Evolutionary conservation across 2,888 invertebrate genomes (phyloP).

Genomic region (Argyresthia goedartella): DNA sequence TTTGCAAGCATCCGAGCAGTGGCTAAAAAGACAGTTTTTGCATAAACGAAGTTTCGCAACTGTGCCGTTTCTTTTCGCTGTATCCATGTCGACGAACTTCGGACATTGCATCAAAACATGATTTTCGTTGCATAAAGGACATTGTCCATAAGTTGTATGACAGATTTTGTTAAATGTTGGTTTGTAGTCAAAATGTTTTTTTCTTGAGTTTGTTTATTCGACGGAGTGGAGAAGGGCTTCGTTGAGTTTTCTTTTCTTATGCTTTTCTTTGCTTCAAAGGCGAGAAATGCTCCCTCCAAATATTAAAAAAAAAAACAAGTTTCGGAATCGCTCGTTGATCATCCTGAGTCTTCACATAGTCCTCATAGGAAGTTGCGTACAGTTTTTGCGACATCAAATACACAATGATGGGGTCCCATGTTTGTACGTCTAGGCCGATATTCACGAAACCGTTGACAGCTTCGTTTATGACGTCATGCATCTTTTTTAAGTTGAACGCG

Average conservation of each 20-base stretch:
- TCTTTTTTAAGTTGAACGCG: slow-evolving; percentile 1
- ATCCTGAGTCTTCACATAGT: slow-evolving; percentile 11
- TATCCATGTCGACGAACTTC: slow-evolving; percentile 6
- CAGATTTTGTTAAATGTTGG: background rate
- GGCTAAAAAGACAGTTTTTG: slow-evolving; percentile 13
- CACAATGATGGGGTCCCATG: slow-evolving; percentile 14
- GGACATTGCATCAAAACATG: slow-evolving; percentile 11
- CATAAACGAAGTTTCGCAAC: slow-evolving; percentile 11
- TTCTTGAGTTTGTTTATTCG: background rate
- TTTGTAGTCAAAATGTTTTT: background rate
- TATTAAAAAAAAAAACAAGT: slow-evolving; percentile 10
- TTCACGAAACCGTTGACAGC: slow-evolving; percentile 5
- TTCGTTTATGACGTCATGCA: slow-evolving; percentile 4
- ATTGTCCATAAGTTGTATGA: slow-evolving; percentile 5
- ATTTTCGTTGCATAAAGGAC: slow-evolving; percentile 9
- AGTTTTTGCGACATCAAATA: slow-evolving; percentile 14
- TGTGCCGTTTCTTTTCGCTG: background rate
- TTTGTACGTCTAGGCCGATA: slow-evolving; percentile 10
- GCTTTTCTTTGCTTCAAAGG: slow-evolving; percentile 11
- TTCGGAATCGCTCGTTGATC: slow-evolving; percentile 8
- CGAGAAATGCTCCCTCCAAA: slow-evolving; percentile 13
- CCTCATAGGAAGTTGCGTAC: slow-evolving; percentile 10
- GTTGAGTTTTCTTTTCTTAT: background rate
- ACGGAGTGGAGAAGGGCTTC: background rate
- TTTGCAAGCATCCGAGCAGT: slow-evolving; percentile 8